Evolutionary conservation across 2,113 vertebrate genomes (phyloP).

Genomic region (Ceyx melanurus): DNA sequence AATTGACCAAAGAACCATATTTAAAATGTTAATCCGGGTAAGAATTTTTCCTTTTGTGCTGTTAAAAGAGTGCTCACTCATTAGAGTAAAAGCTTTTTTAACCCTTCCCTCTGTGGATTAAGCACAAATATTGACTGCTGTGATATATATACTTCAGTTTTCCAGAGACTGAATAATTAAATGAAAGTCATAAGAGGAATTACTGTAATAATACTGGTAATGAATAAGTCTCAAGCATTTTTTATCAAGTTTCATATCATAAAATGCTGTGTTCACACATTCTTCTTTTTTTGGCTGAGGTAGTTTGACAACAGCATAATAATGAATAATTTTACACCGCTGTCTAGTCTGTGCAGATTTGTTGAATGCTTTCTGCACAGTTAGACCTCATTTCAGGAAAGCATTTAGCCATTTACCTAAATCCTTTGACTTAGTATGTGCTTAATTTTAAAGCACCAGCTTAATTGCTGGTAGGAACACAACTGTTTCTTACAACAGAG

Average conservation of each 20-base stretch:
- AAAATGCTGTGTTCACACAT: constrained; percentile 11
- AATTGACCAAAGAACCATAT: constrained; percentile 43
- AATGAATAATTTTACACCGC: constrained; percentile 43
- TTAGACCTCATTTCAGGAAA: neutral
- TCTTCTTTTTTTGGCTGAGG: constrained; percentile 1
- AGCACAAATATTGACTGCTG: constrained; percentile 9
- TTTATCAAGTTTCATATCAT: neutral
- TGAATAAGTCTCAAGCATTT: constrained; percentile 6
- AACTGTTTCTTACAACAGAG: neutral
- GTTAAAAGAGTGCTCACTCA: neutral
- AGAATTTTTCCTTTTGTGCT: constrained; percentile 5
- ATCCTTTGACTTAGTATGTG: neutral
- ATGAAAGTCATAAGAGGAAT: constrained; percentile 22
- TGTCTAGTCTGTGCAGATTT: constrained; percentile 18
- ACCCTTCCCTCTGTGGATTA: neutral
- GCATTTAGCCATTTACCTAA: constrained; percentile 1
- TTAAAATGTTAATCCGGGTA: constrained; percentile 54
- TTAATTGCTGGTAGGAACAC: constrained; percentile 3
- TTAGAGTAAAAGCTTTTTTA: constrained; percentile 58
- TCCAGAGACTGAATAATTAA: constrained; percentile 18
- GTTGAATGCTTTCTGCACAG: neutral
- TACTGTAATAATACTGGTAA: constrained; percentile 22
- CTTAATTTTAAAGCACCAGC: neutral
- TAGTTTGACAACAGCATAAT: constrained; percentile 47
- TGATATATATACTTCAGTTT: constrained; percentile 1